phyloP scores from a whole-genome alignment of 2,113 vertebrate genomes.

The Leiothrix lutea region DNA sequence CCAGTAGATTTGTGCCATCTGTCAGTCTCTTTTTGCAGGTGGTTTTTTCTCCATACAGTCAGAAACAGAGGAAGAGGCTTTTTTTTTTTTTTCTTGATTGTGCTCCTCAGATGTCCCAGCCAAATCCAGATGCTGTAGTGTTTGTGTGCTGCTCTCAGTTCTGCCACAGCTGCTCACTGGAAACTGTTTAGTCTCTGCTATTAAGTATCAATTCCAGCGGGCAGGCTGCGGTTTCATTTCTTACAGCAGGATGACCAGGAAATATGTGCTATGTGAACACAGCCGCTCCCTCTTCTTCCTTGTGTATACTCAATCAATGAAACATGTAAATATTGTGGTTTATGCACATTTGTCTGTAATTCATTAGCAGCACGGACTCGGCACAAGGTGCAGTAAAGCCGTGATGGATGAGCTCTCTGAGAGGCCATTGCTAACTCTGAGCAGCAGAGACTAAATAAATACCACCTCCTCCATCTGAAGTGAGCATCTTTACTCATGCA shows the following conservation, averaged over 20 bases:
- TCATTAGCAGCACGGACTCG: neutral
- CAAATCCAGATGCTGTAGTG: neutral
- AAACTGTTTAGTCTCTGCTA: neutral
- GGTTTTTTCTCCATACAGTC: neutral
- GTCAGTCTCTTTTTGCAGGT: neutral
- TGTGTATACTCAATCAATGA: slow-evolving; percentile 43
- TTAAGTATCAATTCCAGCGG: neutral
- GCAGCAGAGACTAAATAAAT: slow-evolving; percentile 43
- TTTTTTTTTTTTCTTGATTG: neutral
- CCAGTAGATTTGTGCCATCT: neutral
- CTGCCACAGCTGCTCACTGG: neutral
- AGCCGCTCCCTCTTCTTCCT: slow-evolving; percentile 16
- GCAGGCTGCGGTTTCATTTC: neutral
- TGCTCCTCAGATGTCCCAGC: neutral
- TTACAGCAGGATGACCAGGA: neutral
- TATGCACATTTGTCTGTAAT: neutral
- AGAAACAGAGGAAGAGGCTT: neutral
- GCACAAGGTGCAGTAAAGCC: neutral
- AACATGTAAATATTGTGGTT: slow-evolving; percentile 58
- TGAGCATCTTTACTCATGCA: neutral
- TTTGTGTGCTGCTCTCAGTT: neutral
- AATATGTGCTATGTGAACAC: slow-evolving; percentile 26
- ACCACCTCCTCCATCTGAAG: neutral
- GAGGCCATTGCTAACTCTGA: neutral
- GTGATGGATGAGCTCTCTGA: neutral